Evolutionary conservation across 2,113 vertebrate genomes (phyloP), one percentile per base, ranked within the genome.

Genomic region (Garra rufa): DNA sequence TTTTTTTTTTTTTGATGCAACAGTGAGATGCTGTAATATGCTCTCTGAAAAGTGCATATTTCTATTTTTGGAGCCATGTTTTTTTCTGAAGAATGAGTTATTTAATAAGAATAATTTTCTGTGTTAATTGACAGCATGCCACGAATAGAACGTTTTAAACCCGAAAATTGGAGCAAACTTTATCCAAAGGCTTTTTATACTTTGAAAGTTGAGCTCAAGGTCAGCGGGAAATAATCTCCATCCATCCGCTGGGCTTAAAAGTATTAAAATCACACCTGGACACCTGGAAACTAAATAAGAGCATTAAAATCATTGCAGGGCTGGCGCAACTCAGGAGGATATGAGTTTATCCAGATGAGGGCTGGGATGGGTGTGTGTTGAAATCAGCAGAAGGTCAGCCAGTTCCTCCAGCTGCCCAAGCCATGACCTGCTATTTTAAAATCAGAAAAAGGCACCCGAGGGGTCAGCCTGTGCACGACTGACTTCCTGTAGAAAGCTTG

Each of bases 261-360:
- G 57, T 46, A 75, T 76, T 55, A 78, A 84, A 67, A 84, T 34
- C 46, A 67, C 67, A 81, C 30, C 61, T 48, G 61, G 48, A 78
- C 75, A 84, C 83, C 75, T 71, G 83, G 83, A 84, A 84, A 71
- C 75, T 50, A 69, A 78, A 78, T 71, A 70, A 84, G 67, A 69
- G 57, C 83, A 77, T 84, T 84, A 69, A 77, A 84, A 78, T 48
- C 70, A 38, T 30, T 59, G 50, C 73, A 52, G 73, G 13, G 1
- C 73, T 28, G 73, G 1, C 73, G 19, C 69, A 52, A 19, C 46
- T 52, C 24, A 52, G 26, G 73, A 76, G 83, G 78, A 78, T 67
- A 78, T 59, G 71, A 84, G 26, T 77, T 26, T 52, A 84, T 63
- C 73, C 82, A 76, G 46, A 70, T 21, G 38, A 26, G 21, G 57